Percentiles rank a stretch among this genome's conserved stretches.
Conservation (phyloP, 2,113 vertebrate genomes). For the Cranoglanis bouderius region DNA sequence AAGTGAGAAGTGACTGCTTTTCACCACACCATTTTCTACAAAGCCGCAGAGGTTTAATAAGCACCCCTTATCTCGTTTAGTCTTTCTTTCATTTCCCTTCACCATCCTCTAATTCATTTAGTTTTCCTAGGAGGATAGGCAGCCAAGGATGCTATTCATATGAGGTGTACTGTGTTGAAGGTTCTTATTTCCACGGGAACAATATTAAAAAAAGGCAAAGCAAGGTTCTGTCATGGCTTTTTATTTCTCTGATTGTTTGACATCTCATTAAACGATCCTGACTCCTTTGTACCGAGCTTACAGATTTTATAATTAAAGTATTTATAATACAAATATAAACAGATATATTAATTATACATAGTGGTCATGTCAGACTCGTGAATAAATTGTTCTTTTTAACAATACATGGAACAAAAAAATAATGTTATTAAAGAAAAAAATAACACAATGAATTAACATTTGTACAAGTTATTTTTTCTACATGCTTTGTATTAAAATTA, state of each 20-base stretch:
- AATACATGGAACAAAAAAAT: no score
- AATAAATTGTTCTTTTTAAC: no score
- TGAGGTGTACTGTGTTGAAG: slow-evolving; percentile 65
- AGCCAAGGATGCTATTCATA: slow-evolving; percentile 64
- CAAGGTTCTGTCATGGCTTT: slow-evolving; percentile 51
- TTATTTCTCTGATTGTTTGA: not conserved
- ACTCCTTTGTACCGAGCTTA: no score
- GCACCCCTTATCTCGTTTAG: slow-evolving; percentile 54
- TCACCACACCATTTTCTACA: slow-evolving; percentile 12
- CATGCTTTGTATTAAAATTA: no score
- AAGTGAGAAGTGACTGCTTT: slow-evolving; percentile 1
- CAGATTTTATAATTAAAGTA: no score
- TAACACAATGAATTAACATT: no score
- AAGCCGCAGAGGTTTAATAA: slow-evolving; percentile 58
- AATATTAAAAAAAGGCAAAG: slow-evolving; percentile 71
- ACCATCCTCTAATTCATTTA: slow-evolving; percentile 66
- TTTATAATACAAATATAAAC: no score
- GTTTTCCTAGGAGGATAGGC: slow-evolving; percentile 64
- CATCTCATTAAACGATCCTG: not conserved
- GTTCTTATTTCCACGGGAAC: slow-evolving; percentile 71
- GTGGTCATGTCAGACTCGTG: no score
- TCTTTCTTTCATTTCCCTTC: slow-evolving; percentile 40
- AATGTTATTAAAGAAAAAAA: no score
- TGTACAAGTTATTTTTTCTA: no score
- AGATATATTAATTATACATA: no score